phyloP scores from a whole-genome alignment of 2,113 vertebrate genomes.

The Thamnophis sirtalis region DNA sequence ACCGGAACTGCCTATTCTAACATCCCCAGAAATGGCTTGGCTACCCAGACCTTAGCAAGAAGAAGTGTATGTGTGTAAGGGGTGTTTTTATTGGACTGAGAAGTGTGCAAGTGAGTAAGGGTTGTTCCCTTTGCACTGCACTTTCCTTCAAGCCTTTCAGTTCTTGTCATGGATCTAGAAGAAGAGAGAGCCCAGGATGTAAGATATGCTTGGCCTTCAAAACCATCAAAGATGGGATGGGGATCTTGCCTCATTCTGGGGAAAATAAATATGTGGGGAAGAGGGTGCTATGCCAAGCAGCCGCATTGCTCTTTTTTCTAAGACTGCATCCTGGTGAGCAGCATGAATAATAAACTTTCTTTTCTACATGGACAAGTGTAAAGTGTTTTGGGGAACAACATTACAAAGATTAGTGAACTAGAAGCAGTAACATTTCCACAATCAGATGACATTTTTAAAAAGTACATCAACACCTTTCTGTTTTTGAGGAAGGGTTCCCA shows the following conservation, averaged over 20 bases:
- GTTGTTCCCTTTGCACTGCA: neutral
- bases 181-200: neutral
- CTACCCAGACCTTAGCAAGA: slow-evolving; percentile 5
- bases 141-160: neutral
- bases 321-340: slow-evolving; percentile 65
- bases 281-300: neutral
- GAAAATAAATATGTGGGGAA: neutral
- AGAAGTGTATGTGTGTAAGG: slow-evolving; percentile 17
- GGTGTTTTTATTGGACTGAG: slow-evolving; percentile 12
- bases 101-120: neutral
- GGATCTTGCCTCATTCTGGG: neutral
- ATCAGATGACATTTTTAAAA: neutral
- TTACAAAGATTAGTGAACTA: neutral
- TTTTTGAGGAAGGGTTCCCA: neutral
- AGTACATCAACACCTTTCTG: neutral
- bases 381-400: neutral
- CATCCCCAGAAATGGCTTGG: neutral
- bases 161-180: neutral
- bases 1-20: neutral
- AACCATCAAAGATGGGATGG: neutral
- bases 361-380: slow-evolving; percentile 63
- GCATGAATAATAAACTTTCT: slow-evolving; percentile 72
- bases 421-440: neutral
- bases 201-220: neutral
- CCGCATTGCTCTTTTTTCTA: neutral